phyloP scores from a whole-genome alignment of 2,113 vertebrate genomes.

The Laticauda laticaudata region DNA sequence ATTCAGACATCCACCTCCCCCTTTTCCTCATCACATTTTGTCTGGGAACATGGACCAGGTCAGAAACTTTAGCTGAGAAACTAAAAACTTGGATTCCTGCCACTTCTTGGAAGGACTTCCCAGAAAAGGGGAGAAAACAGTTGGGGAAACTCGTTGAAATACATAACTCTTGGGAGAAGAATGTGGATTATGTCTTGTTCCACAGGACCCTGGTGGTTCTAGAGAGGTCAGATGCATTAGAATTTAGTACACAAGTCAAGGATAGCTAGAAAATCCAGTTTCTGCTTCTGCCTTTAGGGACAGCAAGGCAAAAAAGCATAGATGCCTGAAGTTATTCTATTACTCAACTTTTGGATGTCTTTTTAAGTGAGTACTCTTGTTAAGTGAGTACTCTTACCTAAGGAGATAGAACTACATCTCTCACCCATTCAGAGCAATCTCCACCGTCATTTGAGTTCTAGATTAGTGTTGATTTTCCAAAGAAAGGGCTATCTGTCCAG shows the following conservation, averaged over 20 bases:
- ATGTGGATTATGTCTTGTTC: neutral
- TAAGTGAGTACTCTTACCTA: neutral
- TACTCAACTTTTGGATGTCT: neutral
- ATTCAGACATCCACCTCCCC: neutral
- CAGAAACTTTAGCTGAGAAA: constrained; percentile 1
- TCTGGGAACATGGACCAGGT: neutral
- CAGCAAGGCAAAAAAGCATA: neutral
- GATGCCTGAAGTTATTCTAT: neutral
- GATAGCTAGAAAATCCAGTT: neutral
- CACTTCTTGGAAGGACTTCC: constrained; percentile 2
- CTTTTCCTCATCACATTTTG: neutral
- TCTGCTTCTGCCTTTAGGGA: neutral
- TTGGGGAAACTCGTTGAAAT: neutral
- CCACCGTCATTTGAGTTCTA: neutral
- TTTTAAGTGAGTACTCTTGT: neutral
- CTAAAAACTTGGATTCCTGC: neutral
- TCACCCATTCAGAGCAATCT: neutral
- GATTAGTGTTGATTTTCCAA: neutral
- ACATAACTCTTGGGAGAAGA: neutral
- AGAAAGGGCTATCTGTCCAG: neutral
- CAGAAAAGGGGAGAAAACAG: constrained; percentile 4
- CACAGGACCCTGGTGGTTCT: neutral
- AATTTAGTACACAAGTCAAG: neutral
- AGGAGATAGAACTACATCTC: neutral
- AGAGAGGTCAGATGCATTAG: neutral